Evolutionary conservation across 2,113 vertebrate species (phyloP), one percentile per base, ranked within the genome.

Genomic region (Elephas maximus): DNA sequence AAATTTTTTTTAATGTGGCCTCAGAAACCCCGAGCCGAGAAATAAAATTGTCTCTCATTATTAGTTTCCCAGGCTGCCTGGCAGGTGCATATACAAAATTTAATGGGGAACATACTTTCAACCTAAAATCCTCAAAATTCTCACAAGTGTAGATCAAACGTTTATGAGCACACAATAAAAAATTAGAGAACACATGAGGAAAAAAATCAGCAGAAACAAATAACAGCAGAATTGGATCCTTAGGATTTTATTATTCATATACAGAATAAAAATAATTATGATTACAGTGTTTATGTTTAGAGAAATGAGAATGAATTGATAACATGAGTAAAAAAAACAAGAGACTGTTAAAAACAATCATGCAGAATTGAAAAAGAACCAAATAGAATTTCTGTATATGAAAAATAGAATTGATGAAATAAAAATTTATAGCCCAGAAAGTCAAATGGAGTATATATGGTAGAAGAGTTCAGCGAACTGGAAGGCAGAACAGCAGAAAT

Each of bases 11-110:
- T 23, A 60, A 2, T 91, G 44, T 88, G 65, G 26, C 74, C 37
- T 69, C 88, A 95, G 78, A 94, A 89, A 90, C 76, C 23, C 63
- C n/a, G 83, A 33, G 63, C n/a, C 51, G 37, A 80, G 51, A 92
- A 80, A 44, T 89, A 74, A 94, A 51, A 77, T 71, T 8, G 12
- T 48, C 65, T 80, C 33, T 77, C n/a, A 23, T 80, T 53, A 63
- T 11, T 87, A 53, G 69, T 97, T 93, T 96, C 45, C 18, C 53
- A 60, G 62, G 21, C 2, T 76, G 17, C 48, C 24, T 95, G 67
- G 48, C 63, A 88, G 81, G 80, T 80, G 26, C 71, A 15, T 86
- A 6, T 57, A 44, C 4, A 41, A 5, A 41, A 51, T 63, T 78
- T 82, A 90, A 85, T 79, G 21, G 37, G 71, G 5, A 8, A 48